Percentiles rank a stretch among this genome's conserved stretches.
Evolutionary conservation across 2,888 invertebrate genomes (phyloP).

Genomic region (Cremastobaeus sp.): DNA sequence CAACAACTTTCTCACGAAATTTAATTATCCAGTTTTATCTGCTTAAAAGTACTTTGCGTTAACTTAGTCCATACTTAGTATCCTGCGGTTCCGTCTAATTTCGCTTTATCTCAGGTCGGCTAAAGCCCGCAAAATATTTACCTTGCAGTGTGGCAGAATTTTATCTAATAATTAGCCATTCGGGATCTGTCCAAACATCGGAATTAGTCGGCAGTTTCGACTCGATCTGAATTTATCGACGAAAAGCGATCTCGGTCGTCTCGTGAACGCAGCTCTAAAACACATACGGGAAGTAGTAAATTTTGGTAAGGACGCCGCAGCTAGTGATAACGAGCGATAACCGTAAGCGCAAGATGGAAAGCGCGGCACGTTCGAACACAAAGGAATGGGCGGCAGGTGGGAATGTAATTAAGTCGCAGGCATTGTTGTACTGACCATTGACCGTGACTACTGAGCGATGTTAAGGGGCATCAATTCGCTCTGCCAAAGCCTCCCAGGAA

Average conservation of each 20-base stretch:
- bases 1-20: conserved; percentile 41
- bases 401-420: conserved; percentile 72
- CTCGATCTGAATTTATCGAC: too few species aligned
- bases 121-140: not conserved
- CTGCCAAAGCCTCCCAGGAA: conserved; percentile 58
- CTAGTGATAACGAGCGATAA: conserved; percentile 56
- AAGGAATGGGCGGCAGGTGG: conserved; percentile 63
- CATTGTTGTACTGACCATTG: conserved; percentile 71
- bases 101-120: conserved; percentile 22
- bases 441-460: conserved; percentile 66
- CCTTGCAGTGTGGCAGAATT: too few species aligned
- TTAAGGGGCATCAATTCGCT: conserved; percentile 66
- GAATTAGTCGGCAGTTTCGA: too few species aligned
- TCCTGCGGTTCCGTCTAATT: conserved; percentile 36
- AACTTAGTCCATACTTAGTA: conserved; percentile 39
- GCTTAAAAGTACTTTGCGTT: conserved; percentile 48
- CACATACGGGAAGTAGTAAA: conserved; percentile 35
- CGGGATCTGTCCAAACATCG: too few species aligned
- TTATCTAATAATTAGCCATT: too few species aligned
- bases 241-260: too few species aligned
- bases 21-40: conserved; percentile 51
- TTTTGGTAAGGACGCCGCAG: conserved; percentile 36
- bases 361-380: conserved; percentile 55
- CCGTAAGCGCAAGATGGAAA: conserved; percentile 51
- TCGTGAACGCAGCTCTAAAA: not conserved